These are phyloP conservation scores for Xylocampa areola DNA, from an alignment of 2,888 invertebrate genomes.

Conservation along the genomic window DNA sequence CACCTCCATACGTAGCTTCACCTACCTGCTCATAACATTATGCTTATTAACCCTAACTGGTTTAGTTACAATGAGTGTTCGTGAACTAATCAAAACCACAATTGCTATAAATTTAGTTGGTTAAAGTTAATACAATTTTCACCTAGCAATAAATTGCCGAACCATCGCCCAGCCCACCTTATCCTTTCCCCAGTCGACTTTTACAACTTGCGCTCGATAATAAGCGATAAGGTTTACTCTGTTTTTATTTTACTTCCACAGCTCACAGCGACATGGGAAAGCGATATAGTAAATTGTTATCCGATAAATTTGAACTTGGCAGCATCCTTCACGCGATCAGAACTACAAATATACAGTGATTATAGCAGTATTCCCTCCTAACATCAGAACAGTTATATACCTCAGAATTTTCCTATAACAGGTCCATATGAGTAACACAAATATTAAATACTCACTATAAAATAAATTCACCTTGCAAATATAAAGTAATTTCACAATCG, in stretches of 20 bases:
- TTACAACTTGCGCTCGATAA: slow-evolving; percentile 31
- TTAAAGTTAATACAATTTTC: slow-evolving; percentile 5
- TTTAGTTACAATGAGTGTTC: not conserved
- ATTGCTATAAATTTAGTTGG: not conserved
- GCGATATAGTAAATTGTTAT: not conserved
- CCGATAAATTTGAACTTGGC: not conserved
- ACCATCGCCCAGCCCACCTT: slow-evolving; percentile 28
- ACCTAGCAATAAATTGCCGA: slow-evolving; percentile 27
- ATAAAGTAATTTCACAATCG: slow-evolving; percentile 29
- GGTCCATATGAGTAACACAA: too few relatives aligned
- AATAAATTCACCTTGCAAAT: slow-evolving; percentile 3
- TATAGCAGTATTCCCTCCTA: too few relatives aligned
- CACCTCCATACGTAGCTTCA: not conserved
- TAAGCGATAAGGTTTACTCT: slow-evolving; percentile 27
- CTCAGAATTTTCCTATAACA: too few relatives aligned
- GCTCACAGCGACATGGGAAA: not conserved
- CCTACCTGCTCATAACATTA: not conserved
- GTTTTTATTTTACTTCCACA: slow-evolving; percentile 27
- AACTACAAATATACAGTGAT: too few relatives aligned
- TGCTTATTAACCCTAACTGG: not conserved
- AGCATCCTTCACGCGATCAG: not conserved
- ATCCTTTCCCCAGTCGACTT: slow-evolving; percentile 23
- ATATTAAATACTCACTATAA: not conserved
- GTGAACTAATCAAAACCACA: not conserved
- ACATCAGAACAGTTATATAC: too few relatives aligned